Conservation (phyloP, 2,113 vertebrate species). For the Pollimyrus isidori region DNA sequence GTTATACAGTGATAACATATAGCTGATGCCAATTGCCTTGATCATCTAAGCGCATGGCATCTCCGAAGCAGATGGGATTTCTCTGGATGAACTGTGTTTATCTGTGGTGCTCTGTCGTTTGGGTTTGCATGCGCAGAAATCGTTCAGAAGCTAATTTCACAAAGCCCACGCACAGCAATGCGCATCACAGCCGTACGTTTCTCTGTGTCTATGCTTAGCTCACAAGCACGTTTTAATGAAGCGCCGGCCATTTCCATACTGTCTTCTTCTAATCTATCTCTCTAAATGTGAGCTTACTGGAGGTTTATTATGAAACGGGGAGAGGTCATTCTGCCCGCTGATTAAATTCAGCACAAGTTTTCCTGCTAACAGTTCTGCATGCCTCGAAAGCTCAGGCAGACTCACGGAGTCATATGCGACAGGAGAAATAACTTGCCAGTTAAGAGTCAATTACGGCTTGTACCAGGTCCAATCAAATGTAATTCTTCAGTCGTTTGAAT, state of each 20-base stretch:
- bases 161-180: neutral
- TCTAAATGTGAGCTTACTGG: neutral
- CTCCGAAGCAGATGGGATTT: neutral
- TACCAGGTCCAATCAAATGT: neutral
- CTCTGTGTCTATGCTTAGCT: neutral
- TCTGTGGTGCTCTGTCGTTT: neutral
- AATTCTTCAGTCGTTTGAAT: constrained; percentile 7
- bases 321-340: neutral
- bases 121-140: neutral
- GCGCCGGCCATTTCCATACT: neutral
- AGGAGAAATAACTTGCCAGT: neutral
- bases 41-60: neutral
- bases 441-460: neutral
- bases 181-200: neutral
- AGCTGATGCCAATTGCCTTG: neutral
- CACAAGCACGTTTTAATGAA: neutral
- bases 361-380: neutral
- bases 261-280: neutral
- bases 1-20: neutral
- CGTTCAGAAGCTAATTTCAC: neutral
- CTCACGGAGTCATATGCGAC: neutral
- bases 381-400: neutral
- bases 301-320: neutral
- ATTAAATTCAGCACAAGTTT: neutral
- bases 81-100: neutral